Base-by-base conservation (phyloP, 1,140 invertebrate genomes). In the Leguminivora glycinivorella region DNA sequence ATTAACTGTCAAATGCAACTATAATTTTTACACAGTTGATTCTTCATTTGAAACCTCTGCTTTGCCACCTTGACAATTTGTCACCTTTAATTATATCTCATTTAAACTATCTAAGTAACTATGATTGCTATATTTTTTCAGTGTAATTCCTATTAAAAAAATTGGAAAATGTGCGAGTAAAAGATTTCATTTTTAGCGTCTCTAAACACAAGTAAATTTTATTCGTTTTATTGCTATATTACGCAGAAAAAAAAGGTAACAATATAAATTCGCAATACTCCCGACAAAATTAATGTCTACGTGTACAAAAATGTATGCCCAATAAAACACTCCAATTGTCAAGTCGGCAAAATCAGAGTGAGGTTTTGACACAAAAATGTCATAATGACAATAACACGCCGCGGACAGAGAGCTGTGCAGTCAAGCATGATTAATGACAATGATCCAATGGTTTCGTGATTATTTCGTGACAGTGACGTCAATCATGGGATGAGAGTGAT, bases 401-500 rank as follows among this genome's bases (percentile, higher is more conserved):
- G 72, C 31, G 76, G 80, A 83, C 81, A 83, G 81, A 76, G 75
- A 73, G 81, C 74, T 74, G 73, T 83, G 82, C 82, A 79, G 67
- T 24, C 19, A 83, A 83, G 80, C 80, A 72, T 79, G 75, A 78
- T 70, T 31, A 70, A 70, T 75, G 70, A 76, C 75, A 47, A 75
- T 67, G 31, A 73, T 58, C 31, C 24, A 67, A 69, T 74, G 70
- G 71, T 70, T 9, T 19, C 2, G 12, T 63, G 17, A 63, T 29
- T 29, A 29, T 63, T 29, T n/a, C 7, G 26, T 63, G 58, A 29
- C 26, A 63, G 56, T 58, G 56, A 29, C 58, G 25, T 63, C 26
- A 29, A 31, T 63, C 58, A 17, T 17, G 40, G 19, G 25, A 63
- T 29, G 58, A 29, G 58, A 29, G 56, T 31, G 58, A 63, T 31